These are phyloP conservation scores for Tanytarsus gracilentus DNA, from an alignment of 2,888 invertebrate species.

Conservation along the genomic window DNA sequence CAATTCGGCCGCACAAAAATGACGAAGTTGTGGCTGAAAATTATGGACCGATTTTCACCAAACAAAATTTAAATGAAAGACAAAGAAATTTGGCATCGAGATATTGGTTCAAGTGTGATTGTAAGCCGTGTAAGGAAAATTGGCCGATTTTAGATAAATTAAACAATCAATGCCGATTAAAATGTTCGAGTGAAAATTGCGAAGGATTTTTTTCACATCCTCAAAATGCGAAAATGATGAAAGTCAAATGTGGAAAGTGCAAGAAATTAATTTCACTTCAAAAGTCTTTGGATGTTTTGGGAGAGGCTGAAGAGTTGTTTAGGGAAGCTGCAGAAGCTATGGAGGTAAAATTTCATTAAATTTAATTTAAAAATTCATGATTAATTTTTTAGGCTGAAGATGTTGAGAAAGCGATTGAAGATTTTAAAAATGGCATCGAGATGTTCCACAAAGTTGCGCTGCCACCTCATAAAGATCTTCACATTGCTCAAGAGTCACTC, in stretches of 20 bases:
- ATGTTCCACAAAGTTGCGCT: slow-evolving; percentile 52
- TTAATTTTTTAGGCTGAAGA: slow-evolving; percentile 47
- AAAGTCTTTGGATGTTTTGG: slow-evolving; percentile 41
- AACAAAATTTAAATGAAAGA: slow-evolving; percentile 48
- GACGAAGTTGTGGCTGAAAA: slow-evolving; percentile 70
- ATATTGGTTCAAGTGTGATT: slow-evolving; percentile 71
- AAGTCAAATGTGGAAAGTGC: slow-evolving; percentile 47
- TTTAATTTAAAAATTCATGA: slow-evolving; percentile 30
- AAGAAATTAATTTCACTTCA: slow-evolving; percentile 45
- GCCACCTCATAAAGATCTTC: slow-evolving; percentile 58
- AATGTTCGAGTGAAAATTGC: slow-evolving; percentile 38
- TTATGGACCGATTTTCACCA: slow-evolving; percentile 70
- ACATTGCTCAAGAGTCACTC: slow-evolving; percentile 61
- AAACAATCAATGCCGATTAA: slow-evolving; percentile 44
- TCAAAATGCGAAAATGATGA: slow-evolving; percentile 30
- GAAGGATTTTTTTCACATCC: slow-evolving; percentile 2
- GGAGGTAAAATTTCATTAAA: slow-evolving; percentile 32
- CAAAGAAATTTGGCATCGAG: slow-evolving; percentile 57
- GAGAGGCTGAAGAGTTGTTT: slow-evolving; percentile 46
- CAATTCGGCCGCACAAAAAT: slow-evolving; percentile 53
- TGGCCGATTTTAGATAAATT: slow-evolving; percentile 63
- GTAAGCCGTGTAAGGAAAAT: slow-evolving; percentile 61
- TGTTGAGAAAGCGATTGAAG: slow-evolving; percentile 47
- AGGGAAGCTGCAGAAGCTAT: slow-evolving; percentile 42
- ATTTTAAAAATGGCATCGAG: slow-evolving; percentile 51